Conservation (phyloP, 1,140 invertebrate genomes). For the Drosophila grimshawi region DNA sequence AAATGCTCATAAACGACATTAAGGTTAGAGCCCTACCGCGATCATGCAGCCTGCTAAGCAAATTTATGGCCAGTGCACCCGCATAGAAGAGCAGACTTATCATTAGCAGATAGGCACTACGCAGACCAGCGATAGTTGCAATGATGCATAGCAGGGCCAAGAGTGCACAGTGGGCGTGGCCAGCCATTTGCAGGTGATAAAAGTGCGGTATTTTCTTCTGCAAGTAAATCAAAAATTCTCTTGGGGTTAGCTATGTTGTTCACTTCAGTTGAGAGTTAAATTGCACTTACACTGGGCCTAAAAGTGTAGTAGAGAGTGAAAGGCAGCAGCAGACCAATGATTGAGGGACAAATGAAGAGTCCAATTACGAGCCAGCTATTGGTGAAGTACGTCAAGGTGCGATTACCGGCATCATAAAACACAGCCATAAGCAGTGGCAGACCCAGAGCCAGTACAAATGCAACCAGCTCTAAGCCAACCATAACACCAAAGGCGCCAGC, state of each 20-base stretch:
- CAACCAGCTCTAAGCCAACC: constrained; percentile 58
- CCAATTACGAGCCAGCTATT: constrained; percentile 88
- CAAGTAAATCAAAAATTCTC: not conserved
- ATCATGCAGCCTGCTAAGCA: constrained; percentile 63
- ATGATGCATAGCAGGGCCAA: constrained; percentile 61
- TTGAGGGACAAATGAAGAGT: constrained; percentile 86
- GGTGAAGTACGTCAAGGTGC: constrained; percentile 89
- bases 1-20: not conserved
- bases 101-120: constrained; percentile 70
- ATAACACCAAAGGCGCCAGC: constrained; percentile 59
- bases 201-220: constrained; percentile 58
- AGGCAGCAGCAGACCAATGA: constrained; percentile 76
- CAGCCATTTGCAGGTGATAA: constrained; percentile 67
- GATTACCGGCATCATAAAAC: constrained; percentile 80
- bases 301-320: constrained; percentile 48
- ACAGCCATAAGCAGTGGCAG: constrained; percentile 85
- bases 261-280: not conserved
- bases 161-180: constrained; percentile 66
- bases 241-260: not conserved
- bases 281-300: constrained; percentile 86
- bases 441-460: constrained; percentile 84
- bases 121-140: constrained; percentile 52
- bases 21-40: constrained; percentile 54
- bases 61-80: constrained; percentile 61
- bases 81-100: constrained; percentile 73